A percentile compares a stretch with the other conserved stretches of the same genome.
These are phyloP conservation scores for Galemys pyrenaicus DNA, from an alignment of 2,113 vertebrate species.

Conservation along the genomic window DNA sequence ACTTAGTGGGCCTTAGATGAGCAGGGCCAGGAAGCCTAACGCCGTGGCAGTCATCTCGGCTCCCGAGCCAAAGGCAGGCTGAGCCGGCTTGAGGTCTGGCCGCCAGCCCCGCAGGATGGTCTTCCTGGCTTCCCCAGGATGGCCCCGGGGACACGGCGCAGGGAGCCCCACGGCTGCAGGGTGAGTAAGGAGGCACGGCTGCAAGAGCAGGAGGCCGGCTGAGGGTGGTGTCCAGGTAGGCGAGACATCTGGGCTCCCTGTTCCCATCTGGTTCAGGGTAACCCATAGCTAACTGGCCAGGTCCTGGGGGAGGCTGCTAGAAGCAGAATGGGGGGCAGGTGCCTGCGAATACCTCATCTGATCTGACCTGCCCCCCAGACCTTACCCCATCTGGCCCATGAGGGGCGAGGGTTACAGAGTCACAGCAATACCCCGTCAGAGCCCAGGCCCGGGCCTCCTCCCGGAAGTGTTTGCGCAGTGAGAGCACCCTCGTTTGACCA, in stretches of 20 bases:
- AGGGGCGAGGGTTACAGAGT: neutral
- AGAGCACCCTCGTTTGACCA: neutral
- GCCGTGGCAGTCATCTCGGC: neutral
- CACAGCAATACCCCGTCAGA: neutral
- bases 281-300: neutral
- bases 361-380: neutral
- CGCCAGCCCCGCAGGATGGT: no score
- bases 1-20: no score
- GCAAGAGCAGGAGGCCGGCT: neutral
- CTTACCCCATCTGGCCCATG: neutral
- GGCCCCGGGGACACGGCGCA: neutral
- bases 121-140: neutral
- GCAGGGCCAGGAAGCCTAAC: no score
- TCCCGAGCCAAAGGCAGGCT: no score
- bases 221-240: neutral
- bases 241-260: neutral
- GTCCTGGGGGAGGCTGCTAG: no score
- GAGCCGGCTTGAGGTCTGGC: no score
- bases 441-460: neutral
- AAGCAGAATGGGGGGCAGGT: no score
- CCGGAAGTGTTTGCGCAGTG: no score
- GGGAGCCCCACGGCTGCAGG: no score
- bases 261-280: neutral
- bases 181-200: fast-evolving
- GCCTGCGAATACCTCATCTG: neutral